Percentiles rank a stretch among this genome's conserved stretches.
phyloP scores from a whole-genome alignment of 2,113 vertebrate genomes.

The Vidua chalybeata region DNA sequence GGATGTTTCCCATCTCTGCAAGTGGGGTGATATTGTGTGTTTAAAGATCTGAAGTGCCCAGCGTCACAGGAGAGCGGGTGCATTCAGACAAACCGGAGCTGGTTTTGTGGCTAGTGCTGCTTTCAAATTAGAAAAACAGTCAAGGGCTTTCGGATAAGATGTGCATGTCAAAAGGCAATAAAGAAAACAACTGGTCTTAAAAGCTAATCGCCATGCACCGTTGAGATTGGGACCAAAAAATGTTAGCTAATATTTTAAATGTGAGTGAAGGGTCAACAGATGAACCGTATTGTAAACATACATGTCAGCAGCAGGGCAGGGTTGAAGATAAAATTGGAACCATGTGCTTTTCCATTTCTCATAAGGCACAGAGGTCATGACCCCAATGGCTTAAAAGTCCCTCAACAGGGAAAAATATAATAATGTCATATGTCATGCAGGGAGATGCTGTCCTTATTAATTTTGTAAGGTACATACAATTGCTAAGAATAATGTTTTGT shows the following conservation, averaged over 20 bases:
- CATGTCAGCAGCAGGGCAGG: slow-evolving; percentile 69
- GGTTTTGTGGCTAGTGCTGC: neutral
- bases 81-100: neutral
- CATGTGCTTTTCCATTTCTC: slow-evolving; percentile 71
- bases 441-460: slow-evolving; percentile 71
- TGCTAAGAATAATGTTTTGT: slow-evolving; percentile 72
- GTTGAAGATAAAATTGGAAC: slow-evolving; percentile 72
- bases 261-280: slow-evolving; percentile 71
- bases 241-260: slow-evolving; percentile 67
- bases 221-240: slow-evolving; percentile 59
- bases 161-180: slow-evolving; percentile 28
- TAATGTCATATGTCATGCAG: slow-evolving; percentile 60
- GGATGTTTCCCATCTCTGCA: neutral
- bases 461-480: slow-evolving; percentile 67
- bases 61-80: neutral
- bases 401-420: slow-evolving; percentile 65
- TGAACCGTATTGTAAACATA: slow-evolving; percentile 71
- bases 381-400: slow-evolving; percentile 56
- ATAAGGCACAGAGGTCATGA: slow-evolving; percentile 55
- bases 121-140: slow-evolving; percentile 38
- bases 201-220: slow-evolving; percentile 36
- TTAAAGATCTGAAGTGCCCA: neutral
- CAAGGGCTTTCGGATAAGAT: neutral
- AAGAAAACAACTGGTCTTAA: slow-evolving; percentile 59
- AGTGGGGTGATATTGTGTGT: neutral